These are phyloP conservation scores for Pagetopsis macropterus DNA, from an alignment of 2,797 vertebrate genomes.

Conservation along the genomic window DNA sequence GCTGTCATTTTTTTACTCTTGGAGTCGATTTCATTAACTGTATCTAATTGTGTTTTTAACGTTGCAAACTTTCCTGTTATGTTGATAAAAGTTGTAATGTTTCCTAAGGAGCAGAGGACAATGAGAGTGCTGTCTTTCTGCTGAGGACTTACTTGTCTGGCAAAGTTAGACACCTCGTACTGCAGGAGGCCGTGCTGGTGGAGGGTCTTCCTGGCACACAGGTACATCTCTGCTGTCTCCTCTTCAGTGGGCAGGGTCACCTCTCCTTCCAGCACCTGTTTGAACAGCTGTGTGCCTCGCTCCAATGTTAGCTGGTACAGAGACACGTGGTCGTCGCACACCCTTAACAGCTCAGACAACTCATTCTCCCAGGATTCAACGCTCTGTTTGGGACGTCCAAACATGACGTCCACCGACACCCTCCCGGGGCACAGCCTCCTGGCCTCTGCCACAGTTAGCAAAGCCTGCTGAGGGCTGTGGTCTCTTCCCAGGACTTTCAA, in stretches of 20 bases:
- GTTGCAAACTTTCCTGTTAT: background rate
- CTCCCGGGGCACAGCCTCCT: conserved; percentile 85
- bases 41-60: too few species aligned
- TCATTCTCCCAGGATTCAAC: conserved; percentile 80
- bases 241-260: conserved; percentile 80
- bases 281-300: conserved; percentile 89
- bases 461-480: conserved; percentile 85
- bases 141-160: conserved; percentile 84
- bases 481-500: conserved; percentile 89
- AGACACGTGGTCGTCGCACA: conserved; percentile 88
- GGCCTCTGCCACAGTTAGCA: conserved; percentile 82
- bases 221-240: conserved; percentile 88
- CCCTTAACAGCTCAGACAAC: conserved; percentile 80
- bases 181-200: conserved; percentile 85
- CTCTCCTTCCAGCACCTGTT: conserved; percentile 78
- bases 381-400: conserved; percentile 89
- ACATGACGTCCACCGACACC: conserved; percentile 91
- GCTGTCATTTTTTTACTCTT: too few species aligned
- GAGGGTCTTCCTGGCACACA: conserved; percentile 77
- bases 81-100: background rate
- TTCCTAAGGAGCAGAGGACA: background rate
- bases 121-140: background rate
- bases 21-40: too few species aligned
- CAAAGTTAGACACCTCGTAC: conserved; percentile 97
- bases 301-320: conserved; percentile 95